phyloP scores from a whole-genome alignment of 2,888 invertebrate genomes.

The Neoaliturus tenellus region DNA sequence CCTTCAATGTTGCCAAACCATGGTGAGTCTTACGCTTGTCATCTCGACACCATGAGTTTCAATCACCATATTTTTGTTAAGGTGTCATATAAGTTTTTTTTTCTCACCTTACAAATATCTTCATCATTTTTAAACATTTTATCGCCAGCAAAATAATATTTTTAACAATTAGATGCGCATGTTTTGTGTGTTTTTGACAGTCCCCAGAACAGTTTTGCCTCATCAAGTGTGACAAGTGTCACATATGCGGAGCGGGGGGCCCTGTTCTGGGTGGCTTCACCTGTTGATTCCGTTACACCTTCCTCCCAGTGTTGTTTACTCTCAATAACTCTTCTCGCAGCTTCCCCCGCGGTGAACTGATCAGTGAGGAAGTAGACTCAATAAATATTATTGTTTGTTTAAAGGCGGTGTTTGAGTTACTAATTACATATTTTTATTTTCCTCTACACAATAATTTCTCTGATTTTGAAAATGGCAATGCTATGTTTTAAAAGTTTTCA shows the following conservation, averaged over 20 bases:
- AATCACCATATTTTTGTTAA: neutral
- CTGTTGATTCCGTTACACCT: neutral
- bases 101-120: too few species aligned
- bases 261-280: neutral
- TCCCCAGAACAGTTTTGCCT: neutral
- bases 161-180: too few species aligned
- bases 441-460: too few species aligned
- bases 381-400: constrained; percentile 8
- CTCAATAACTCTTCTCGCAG: neutral
- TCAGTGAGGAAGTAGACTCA: neutral
- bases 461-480: too few species aligned
- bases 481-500: too few species aligned
- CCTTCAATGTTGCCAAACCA: neutral
- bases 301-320: neutral
- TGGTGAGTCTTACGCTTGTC: neutral
- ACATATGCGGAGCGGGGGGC: neutral
- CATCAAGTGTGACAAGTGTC: neutral
- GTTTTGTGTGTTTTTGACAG: too few species aligned
- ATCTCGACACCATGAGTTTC: neutral
- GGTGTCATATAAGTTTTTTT: too few species aligned
- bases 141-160: too few species aligned
- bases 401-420: too few species aligned
- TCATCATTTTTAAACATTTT: too few species aligned
- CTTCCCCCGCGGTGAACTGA: neutral
- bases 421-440: too few species aligned